These are phyloP conservation scores for Mustela nigripes DNA, from an alignment of 2,113 vertebrate species.

Conservation along the genomic window DNA sequence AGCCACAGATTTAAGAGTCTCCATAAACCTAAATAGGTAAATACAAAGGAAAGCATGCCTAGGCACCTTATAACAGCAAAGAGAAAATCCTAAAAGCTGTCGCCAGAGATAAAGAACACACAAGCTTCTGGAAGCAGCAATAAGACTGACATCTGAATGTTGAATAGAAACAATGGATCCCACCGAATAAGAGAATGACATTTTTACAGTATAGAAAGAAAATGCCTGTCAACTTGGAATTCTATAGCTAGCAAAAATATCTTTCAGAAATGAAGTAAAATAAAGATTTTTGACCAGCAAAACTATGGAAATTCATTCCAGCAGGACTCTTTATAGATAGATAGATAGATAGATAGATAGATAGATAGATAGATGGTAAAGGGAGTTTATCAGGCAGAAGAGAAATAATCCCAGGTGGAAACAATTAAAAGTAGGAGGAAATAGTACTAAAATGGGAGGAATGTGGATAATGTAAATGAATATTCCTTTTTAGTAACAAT, in stretches of 20 bases:
- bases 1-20: conserved; percentile 12
- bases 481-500: not conserved
- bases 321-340: not conserved
- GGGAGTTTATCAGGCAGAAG: not conserved
- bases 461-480: not conserved
- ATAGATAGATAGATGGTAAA: not conserved
- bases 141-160: not conserved
- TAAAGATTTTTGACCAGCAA: not conserved
- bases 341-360: not conserved
- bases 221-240: not conserved
- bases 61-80: not conserved
- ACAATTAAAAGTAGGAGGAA: not conserved
- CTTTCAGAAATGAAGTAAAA: not conserved
- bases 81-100: not conserved
- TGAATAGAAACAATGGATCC: not conserved
- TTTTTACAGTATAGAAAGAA: not conserved
- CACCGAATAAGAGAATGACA: not conserved
- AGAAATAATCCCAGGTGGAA: not conserved
- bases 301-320: not conserved
- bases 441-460: not conserved
- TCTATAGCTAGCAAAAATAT: not conserved
- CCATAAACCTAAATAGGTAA: not conserved
- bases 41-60: not conserved
- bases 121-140: not conserved
- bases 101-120: not conserved